Base-by-base conservation (phyloP, 2,797 vertebrate genomes). In the Sebastes iracundus region DNA sequence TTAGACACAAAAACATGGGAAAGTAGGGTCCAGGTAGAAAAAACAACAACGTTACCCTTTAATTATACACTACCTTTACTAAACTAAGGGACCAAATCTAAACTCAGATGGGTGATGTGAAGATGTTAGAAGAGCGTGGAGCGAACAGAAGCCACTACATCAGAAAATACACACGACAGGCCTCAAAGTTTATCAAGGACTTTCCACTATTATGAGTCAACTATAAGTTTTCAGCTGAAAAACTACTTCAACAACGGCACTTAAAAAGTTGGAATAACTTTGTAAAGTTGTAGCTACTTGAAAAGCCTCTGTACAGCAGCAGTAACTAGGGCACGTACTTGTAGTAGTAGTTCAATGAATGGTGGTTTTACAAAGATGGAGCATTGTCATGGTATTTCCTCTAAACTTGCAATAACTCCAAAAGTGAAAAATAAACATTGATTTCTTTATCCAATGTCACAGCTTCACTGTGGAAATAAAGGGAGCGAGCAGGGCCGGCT, bases 381-480 rank as follows among this genome's bases (percentile, higher is more conserved):
- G 80, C 56, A 30, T 23, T 58, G 59, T 72, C 55, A 53, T 77
- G 42, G 16, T 58, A 38, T 71, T 83, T 55, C 74, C 35, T 23
- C 33, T 55, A 35, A 76, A 80, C 56, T 28, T 65, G 8, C 63
- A 53, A 58, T 7, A 46, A 56, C 52, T 59, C 46, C 38, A 79
- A 64, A 35, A 14, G 42, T 35, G 10, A 7, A 67, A 84, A 63
- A 75, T 72, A 85, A 76, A 62, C 60, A 60, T 12, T 42, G 38
- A 73, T 42, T 53, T 22, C 67, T 78, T 65, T 33, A 74, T 72
- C 33, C 66, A 11, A 2, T 23, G 30, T 63, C 59, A n/a, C 12
- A 27, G 63, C 65, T 73, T 75, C 11, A 82, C 38, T 32, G 35
- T 63, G 70, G 68, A 80, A 85, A 86, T 38, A 69, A 49, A 62